phyloP scores from a whole-genome alignment of 2,113 vertebrate species.

The Steatornis caripensis region DNA sequence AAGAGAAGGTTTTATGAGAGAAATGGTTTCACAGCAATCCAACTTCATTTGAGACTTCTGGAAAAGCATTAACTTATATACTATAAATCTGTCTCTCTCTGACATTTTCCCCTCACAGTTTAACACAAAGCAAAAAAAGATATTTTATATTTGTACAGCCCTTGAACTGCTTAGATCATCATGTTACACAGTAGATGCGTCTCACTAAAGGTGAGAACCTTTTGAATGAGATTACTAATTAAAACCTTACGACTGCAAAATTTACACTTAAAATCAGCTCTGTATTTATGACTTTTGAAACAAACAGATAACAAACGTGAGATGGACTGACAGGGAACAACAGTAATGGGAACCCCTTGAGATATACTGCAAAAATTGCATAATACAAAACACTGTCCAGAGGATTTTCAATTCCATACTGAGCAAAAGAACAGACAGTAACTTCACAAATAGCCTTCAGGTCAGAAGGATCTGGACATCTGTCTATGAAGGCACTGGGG shows the following conservation, averaged over 20 bases:
- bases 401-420: background rate
- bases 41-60: background rate
- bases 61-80: background rate
- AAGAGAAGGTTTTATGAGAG: conserved; percentile 1
- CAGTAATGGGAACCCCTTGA: fast-evolving
- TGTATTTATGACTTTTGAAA: background rate
- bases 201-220: background rate
- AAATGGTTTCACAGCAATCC: background rate
- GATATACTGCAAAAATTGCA: background rate
- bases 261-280: background rate
- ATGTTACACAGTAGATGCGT: background rate
- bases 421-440: background rate
- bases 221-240: background rate
- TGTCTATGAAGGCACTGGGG: background rate
- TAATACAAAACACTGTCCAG: background rate
- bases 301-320: background rate
- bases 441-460: background rate
- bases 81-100: background rate
- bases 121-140: background rate
- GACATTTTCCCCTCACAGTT: background rate
- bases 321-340: background rate
- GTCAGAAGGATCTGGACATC: background rate
- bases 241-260: background rate
- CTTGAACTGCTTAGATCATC: background rate
- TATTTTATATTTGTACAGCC: background rate